Base-by-base conservation (phyloP, 1,140 invertebrate genomes). In the Capitella teleta region DNA sequence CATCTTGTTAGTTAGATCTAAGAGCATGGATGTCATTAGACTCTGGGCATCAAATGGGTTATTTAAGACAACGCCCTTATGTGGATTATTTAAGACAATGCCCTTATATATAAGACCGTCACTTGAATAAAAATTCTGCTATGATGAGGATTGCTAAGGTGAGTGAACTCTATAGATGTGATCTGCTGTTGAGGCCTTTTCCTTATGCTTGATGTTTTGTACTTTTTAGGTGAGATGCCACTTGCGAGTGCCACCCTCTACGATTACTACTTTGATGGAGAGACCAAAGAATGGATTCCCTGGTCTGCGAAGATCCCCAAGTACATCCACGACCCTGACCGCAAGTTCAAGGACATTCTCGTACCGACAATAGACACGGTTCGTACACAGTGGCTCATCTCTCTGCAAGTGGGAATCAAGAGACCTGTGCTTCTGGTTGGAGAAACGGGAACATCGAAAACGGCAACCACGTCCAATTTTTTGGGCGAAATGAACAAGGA, bases 361-460 rank as follows among this genome's bases (percentile, higher is more conserved):
- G 87, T 94, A 2, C 88, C 87, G 0, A 94, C 88, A 0, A 77
- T 87, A 0, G 88, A 93, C 61, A 91, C 87, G 0, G 74, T 87
- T 5, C 74, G 83, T 41, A 80, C 83, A 2, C 83, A 79, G 0
- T 88, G 86, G 79, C 74, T 87, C 12, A 75, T 93, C 16, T 74
- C 79, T 47, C 69, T 86, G 25, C 87, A 90, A 83, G 43, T 84
- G 57, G 74, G 80, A 45, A 77, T 82, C 6, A 81, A 83, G 62
- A 73, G 82, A 54, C 87, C 90, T 0, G 79, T 88, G 1, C 72
- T 92, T 3, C 72, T 94, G 6, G 80, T 91, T 0, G 89, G 90
- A 2, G 87, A 91, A 61, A 88, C 85, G 3, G 87, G 87, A 5
- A 88, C 87, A 32, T 89, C 87, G 0, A 93, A 94, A 75, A 88